A percentile compares a stretch with the other conserved stretches of the same genome.
phyloP scores from a whole-genome alignment of 2,888 invertebrate species.

The Eumacrocentrus americanus region DNA sequence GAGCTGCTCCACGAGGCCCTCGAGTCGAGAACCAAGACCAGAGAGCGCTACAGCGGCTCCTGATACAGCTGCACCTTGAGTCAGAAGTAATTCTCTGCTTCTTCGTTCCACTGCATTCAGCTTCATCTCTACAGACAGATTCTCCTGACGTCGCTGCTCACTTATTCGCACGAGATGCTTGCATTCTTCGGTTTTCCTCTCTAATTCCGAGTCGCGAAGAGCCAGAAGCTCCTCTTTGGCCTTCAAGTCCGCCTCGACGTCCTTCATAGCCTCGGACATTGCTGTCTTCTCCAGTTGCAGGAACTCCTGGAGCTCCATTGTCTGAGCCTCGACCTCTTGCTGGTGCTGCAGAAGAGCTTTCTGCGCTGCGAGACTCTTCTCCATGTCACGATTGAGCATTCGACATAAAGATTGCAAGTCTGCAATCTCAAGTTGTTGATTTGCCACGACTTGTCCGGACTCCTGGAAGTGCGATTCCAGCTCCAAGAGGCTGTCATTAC shows the following conservation, averaged over 20 bases:
- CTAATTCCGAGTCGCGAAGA: constrained; percentile 66
- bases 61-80: constrained; percentile 74
- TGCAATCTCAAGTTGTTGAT: constrained; percentile 79
- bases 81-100: constrained; percentile 69
- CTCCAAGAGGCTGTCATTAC: constrained; percentile 76
- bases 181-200: constrained; percentile 76
- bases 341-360: constrained; percentile 75
- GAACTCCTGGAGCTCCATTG: constrained; percentile 85
- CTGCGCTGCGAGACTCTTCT: constrained; percentile 72
- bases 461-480: constrained; percentile 78
- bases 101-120: constrained; percentile 69
- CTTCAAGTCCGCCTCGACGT: constrained; percentile 72
- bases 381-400: constrained; percentile 73
- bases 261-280: constrained; percentile 78
- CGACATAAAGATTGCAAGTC: constrained; percentile 74
- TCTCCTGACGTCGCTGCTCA: constrained; percentile 79
- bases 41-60: constrained; percentile 74
- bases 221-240: constrained; percentile 57
- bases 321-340: constrained; percentile 79
- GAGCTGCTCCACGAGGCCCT: constrained; percentile 74
- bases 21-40: constrained; percentile 73
- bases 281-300: constrained; percentile 84
- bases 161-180: constrained; percentile 79
- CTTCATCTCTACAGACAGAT: constrained; percentile 70
- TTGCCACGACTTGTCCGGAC: constrained; percentile 75